Evolutionary conservation across 2,113 vertebrate genomes (phyloP), one percentile per base, ranked within the genome.

Genomic region (Dromaius novaehollandiae): DNA sequence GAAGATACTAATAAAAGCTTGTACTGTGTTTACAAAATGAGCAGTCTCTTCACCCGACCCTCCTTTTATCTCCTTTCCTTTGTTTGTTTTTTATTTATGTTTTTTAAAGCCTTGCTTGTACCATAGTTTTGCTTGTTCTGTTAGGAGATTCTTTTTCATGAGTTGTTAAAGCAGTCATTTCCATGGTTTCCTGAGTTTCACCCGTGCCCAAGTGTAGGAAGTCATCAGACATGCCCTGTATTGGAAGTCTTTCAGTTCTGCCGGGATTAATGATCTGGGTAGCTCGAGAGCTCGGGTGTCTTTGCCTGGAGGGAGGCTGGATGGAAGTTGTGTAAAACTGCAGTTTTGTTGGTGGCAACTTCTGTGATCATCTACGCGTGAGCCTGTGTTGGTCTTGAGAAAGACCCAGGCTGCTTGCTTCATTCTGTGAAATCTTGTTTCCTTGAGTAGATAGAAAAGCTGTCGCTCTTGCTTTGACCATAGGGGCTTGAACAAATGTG

Each of bases 21-120:
- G 1, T 28, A 25, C 53, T 5, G 2, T 0, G 0, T 18, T 71
- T 56, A 16, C 14, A 68, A 9, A 13, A 7, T 9, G 9, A 74
- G 17, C 19, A 4, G 51, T 14, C 34, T 82, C 65, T 82, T 71
- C 42, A 71, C 13, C n/a, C 66, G 9, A 26, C 76, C 32, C 15
- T 32, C 25, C 42, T 24, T 75, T 44, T 46, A 1, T 38, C 16
- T 63, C 12, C 2, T 1, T 32, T 66, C 16, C 17, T 55, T 4
- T 2, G 60, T 32, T 60, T 38, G 38, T 38, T 56, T 56, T 75
- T 69, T 46, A 36, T n/a, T n/a, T 22, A 36, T 8, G 26, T 64
- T 42, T 28, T 25, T 51, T 71, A 36, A n/a, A 48, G 9, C 32
- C n/a, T 30, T 78, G 46, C 16, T 63, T 48, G 14, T 68, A 56